Conservation (phyloP, 2,113 vertebrate genomes). For the Todiramphus saurophagus region DNA sequence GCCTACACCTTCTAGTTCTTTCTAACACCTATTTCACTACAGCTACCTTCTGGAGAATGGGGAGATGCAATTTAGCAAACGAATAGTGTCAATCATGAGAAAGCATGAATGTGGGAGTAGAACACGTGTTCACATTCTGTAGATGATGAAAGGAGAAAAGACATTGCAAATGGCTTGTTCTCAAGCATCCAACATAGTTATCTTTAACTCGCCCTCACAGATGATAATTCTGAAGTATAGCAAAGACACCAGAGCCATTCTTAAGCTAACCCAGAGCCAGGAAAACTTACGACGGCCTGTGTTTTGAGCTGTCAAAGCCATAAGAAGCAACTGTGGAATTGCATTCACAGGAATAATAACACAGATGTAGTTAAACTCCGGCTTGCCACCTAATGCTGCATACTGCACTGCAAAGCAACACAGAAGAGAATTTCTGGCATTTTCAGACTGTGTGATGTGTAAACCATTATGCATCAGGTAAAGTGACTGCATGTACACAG, state of each 20-base stretch:
- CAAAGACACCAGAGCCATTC: not conserved
- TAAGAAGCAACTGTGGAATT: not conserved
- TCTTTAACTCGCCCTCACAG: not conserved
- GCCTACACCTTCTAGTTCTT: not conserved
- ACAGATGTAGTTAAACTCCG: not conserved
- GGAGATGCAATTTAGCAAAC: not conserved
- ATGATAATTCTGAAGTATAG: not conserved
- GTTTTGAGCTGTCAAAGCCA: not conserved
- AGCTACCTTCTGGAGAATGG: not conserved
- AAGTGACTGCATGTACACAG: not conserved
- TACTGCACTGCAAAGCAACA: not conserved
- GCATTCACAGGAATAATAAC: not conserved
- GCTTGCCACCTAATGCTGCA: not conserved
- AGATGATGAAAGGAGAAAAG: not conserved
- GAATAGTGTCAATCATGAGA: not conserved
- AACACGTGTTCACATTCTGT: not conserved
- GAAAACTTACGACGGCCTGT: not conserved
- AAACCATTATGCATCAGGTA: rapidly evolving
- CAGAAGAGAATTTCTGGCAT: not conserved
- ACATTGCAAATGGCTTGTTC: not conserved
- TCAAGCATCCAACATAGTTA: not conserved
- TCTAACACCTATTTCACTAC: not conserved
- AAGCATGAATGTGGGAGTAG: not conserved
- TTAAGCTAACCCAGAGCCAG: not conserved
- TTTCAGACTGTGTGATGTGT: not conserved